Conservation (phyloP, 2,797 vertebrate genomes). For the Pseudotriccus pelzelni region DNA sequence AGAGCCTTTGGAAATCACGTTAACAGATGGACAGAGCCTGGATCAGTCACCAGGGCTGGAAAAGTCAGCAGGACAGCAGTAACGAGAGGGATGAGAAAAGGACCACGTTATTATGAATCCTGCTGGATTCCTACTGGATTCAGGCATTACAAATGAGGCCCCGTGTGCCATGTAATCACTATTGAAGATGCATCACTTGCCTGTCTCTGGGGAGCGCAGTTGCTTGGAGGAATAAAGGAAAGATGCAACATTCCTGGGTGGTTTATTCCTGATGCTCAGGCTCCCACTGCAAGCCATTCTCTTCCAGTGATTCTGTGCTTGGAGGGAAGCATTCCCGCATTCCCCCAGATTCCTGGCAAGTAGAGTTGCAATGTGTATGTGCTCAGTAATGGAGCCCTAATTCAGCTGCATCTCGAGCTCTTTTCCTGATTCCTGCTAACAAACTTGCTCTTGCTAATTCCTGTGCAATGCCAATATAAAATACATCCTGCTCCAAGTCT, state of each 20-base stretch:
- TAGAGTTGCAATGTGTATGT: rapidly evolving
- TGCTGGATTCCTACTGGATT: background rate
- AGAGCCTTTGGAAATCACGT: background rate
- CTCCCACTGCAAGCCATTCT: background rate
- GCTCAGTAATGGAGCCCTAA: background rate
- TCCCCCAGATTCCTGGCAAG: background rate
- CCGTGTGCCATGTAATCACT: background rate
- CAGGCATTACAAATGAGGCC: background rate
- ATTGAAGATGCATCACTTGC: background rate
- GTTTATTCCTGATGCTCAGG: background rate
- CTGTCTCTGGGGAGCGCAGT: background rate
- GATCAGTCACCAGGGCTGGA: background rate
- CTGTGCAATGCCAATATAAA: background rate
- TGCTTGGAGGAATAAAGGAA: background rate
- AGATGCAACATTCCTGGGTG: background rate
- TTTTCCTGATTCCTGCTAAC: background rate
- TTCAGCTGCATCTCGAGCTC: background rate
- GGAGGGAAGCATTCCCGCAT: background rate
- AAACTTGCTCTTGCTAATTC: background rate
- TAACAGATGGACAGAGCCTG: background rate
- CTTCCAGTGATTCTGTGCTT: background rate
- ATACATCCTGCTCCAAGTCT: background rate
- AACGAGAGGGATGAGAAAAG: background rate
- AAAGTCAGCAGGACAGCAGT: background rate
- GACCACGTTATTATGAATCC: background rate